Evolutionary conservation across 1,140 invertebrate species (phyloP).

Genomic region (Cherax destructor): DNA sequence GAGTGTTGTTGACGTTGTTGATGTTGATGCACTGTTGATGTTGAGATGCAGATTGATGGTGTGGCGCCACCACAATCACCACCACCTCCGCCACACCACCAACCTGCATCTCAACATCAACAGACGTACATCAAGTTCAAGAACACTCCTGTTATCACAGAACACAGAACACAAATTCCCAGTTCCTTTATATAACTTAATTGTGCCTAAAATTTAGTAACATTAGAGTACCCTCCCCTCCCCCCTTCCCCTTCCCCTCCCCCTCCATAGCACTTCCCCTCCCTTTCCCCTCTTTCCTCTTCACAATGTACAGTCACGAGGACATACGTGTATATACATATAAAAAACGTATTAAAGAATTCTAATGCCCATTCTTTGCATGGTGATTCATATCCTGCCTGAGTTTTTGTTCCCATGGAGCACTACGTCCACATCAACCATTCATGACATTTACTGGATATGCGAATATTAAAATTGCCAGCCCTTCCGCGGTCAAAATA

Average conservation of each 20-base stretch:
- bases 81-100: not conserved
- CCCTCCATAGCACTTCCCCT: too few relatives aligned
- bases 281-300: too few relatives aligned
- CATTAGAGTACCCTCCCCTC: not conserved
- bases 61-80: not conserved
- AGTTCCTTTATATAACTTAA: not conserved
- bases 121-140: not conserved
- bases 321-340: not conserved
- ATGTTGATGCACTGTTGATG: too few relatives aligned
- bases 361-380: constrained; percentile 51
- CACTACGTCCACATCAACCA: constrained; percentile 17
- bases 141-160: not conserved
- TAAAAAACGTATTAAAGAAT: constrained; percentile 43
- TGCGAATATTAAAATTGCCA: constrained; percentile 60
- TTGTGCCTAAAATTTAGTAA: constrained; percentile 16
- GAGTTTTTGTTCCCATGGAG: constrained; percentile 33
- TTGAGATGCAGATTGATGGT: too few relatives aligned
- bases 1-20: too few relatives aligned
- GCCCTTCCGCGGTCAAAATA: constrained; percentile 54
- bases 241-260: too few relatives aligned
- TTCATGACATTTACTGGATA: constrained; percentile 55
- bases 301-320: not conserved
- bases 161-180: constrained; percentile 27
- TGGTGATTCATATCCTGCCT: constrained; percentile 33
- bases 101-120: not conserved